Evolutionary conservation across 2,888 invertebrate genomes (phyloP), one percentile per base, ranked within the genome.

Genomic region (Celastrina argiolus): DNA sequence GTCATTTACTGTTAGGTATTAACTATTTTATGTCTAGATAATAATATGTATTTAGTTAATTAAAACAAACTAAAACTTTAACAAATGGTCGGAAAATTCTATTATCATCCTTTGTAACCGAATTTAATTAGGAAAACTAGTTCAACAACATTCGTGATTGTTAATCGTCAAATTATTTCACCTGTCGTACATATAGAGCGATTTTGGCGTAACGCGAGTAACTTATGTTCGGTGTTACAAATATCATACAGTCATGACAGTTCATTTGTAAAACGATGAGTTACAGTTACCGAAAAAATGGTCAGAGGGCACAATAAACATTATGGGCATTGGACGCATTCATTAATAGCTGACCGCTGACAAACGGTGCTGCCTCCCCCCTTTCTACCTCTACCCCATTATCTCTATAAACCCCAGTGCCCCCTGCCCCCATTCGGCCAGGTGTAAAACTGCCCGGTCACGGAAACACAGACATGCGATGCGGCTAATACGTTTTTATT

Each of bases 401-500:
- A 79, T 78, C 78, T 80, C 78, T 77, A 78, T 78, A 77, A 76
- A 77, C 80, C 75, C 78, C 76, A 75, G 67, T 73, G 75, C 75
- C 76, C 78, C 78, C 76, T 72, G 64, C 73, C 69, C 72, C 72
- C 75, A 73, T 77, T 79, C 75, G 81, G 78, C 90, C 90, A 90
- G 90, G 90, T 90, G 90, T 89, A 88, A 90, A 90, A 89, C 87
- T 88, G 88, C 85, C 82, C 82, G 82, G 89, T 90, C 90, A 90
- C 90, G 90, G 83, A 88, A 88, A 85, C 80, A 83, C 83, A 83
- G 87, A 87, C 90, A 89, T 89, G 89, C 89, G 82, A 90, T 88
- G 88, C 82, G 83, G 84, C 88, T 89, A 89, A 90, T 90, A 90
- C 86, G 87, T 88, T 89, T 89, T 86, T 86, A 87, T 87, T 89